phyloP scores from a whole-genome alignment of 2,797 vertebrate genomes.

The Chloroceryle amazona region DNA sequence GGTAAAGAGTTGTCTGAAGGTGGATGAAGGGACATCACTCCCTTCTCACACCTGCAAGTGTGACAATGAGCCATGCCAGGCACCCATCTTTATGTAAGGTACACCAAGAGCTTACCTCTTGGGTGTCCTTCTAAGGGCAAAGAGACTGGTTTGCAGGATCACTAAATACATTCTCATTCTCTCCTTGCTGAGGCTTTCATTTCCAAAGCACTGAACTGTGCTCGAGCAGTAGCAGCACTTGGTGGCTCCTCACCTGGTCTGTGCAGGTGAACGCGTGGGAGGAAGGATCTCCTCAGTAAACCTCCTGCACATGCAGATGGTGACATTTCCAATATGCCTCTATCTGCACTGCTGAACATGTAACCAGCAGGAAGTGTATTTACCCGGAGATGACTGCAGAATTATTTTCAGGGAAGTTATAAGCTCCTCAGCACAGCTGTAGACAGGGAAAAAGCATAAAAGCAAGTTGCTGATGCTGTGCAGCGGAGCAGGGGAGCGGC shows the following conservation, averaged over 20 bases:
- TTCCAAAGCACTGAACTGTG: background rate
- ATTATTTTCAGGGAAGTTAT: background rate
- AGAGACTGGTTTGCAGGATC: background rate
- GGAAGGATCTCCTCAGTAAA: background rate
- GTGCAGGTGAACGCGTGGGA: background rate
- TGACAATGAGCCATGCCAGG: rapidly evolving
- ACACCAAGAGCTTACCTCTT: background rate
- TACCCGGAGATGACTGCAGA: background rate
- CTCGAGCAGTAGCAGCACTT: background rate
- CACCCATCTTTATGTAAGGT: rapidly evolving
- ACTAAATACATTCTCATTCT: rapidly evolving
- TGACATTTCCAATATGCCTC: rapidly evolving
- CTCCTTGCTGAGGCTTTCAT: background rate
- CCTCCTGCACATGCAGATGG: background rate
- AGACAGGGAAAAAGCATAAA: background rate
- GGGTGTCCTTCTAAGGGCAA: background rate
- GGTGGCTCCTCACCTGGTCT: background rate
- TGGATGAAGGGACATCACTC: background rate
- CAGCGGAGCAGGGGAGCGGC: background rate
- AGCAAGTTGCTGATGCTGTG: background rate
- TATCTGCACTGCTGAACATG: background rate
- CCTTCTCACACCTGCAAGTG: rapidly evolving
- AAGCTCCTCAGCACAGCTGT: background rate
- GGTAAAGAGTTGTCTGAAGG: background rate
- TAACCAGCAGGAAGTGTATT: background rate